Conservation (phyloP, 92 coral and sea anemone genomes). For the Palythoa grandiflora region DNA sequence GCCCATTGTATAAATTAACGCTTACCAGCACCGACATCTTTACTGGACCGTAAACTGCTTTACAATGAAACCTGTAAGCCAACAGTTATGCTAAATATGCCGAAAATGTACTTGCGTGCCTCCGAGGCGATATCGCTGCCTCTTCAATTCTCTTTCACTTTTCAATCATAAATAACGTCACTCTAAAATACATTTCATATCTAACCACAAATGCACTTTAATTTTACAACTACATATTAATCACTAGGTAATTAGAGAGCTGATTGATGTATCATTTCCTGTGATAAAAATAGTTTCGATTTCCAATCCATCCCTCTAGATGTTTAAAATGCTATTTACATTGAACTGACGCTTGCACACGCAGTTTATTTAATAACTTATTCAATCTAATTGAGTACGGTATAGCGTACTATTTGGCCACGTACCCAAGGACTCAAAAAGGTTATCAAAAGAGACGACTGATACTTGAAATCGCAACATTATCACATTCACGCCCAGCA, state of each 20-base stretch:
- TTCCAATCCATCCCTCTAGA: neutral
- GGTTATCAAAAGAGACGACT: neutral
- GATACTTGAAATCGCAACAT: conserved; percentile 10
- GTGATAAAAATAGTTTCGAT: neutral
- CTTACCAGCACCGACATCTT: neutral
- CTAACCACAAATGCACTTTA: neutral
- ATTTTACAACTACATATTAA: neutral
- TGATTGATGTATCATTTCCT: neutral
- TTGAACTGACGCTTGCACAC: neutral
- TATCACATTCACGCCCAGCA: conserved; percentile 20
- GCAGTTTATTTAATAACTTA: neutral
- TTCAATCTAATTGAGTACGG: neutral
- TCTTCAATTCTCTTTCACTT: neutral
- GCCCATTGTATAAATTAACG: neutral
- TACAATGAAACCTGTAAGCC: neutral
- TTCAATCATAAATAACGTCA: neutral
- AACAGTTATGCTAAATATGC: neutral
- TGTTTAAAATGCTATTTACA: neutral
- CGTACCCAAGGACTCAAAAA: neutral
- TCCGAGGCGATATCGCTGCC: neutral
- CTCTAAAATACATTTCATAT: neutral
- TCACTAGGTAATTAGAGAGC: neutral
- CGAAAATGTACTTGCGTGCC: neutral
- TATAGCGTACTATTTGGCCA: neutral
- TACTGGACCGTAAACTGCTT: neutral